These are phyloP conservation scores for Laticauda laticaudata DNA, from an alignment of 2,113 vertebrate species.

Conservation along the genomic window DNA sequence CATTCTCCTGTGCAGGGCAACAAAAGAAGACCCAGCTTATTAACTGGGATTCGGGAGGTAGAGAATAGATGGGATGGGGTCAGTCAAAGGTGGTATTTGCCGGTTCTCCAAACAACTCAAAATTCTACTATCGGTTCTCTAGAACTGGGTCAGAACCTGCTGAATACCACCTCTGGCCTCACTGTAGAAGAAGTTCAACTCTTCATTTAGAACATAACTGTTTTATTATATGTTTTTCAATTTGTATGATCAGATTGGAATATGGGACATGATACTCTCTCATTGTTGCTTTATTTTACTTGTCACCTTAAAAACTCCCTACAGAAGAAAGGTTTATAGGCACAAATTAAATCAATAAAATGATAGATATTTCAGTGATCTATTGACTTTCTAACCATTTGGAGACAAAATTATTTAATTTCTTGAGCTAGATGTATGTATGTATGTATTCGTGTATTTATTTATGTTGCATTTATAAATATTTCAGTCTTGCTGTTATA, in stretches of 20 bases:
- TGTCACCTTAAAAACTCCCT: background rate
- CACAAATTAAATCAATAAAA: background rate
- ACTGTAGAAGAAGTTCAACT: constrained; percentile 60
- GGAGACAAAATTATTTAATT: background rate
- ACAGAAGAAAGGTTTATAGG: background rate
- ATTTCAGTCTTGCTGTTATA: background rate
- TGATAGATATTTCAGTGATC: background rate
- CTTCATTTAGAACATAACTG: constrained; percentile 65
- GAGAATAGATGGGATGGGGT: no score
- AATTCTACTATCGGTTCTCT: no score
- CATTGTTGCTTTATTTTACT: constrained; percentile 45
- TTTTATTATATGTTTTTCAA: constrained; percentile 63
- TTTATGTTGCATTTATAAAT: background rate
- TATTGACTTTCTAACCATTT: background rate
- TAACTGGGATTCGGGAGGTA: no score
- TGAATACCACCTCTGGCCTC: no score
- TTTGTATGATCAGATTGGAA: constrained; percentile 55
- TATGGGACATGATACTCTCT: constrained; percentile 59
- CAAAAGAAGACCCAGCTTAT: no score
- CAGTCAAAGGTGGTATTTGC: no score
- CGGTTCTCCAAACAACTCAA: no score
- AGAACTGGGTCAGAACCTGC: no score
- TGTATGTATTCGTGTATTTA: background rate
- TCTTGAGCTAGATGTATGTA: background rate
- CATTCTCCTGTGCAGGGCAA: no score